Base-by-base conservation (phyloP, 2,888 invertebrate genomes). In the Sacculina carcini region DNA sequence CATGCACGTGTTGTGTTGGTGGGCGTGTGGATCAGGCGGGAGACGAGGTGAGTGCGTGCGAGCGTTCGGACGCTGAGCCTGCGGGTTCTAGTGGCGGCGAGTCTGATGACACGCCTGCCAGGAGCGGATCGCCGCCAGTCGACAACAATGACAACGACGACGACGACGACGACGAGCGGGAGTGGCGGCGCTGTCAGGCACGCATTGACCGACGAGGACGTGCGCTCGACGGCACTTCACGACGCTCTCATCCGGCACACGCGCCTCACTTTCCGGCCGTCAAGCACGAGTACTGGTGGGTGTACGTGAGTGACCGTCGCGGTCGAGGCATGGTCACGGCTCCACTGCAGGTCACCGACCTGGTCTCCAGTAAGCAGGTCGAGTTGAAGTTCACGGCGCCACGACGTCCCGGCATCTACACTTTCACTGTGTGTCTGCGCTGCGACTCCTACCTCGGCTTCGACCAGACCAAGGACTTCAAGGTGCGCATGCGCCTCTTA, bases 241-340 rank as follows among this genome's bases (percentile, higher is more conserved):
- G 89, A 68, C 73, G 79, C 59, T 94, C 94, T 14, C 94, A 94
- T 65, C 73, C 79, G n/a, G 96, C 98, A 26, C 98, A 99, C 66
- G 85, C 89, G 68, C 98, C 98, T 0, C 78, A 79, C 65, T 99
- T 82, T 67, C 90, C 98, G 5, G 79, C 80, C 68, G 81, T 81
- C 58, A 90, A 98, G 65, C 92, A 92, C 65, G 98, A 99, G 67
- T 94, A 83, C 69, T 99, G 98, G 96, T 99, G 96, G 94, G 80
- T 94, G 57, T 98, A 96, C 66, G 81, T 98, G 59, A 84, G 85
- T 67, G 96, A 99, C 69, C 77, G 86, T 60, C 94, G 89, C 68
- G 83, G 82, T 58, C 79, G 79, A 63, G 80, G 83, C 55, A 69
- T 99, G 59, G 74, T 94, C 58, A 87, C 94, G 48, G 80, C 86